Base-by-base conservation (phyloP, 2,113 vertebrate species). In the Cryptomyrus ogoouensis region DNA sequence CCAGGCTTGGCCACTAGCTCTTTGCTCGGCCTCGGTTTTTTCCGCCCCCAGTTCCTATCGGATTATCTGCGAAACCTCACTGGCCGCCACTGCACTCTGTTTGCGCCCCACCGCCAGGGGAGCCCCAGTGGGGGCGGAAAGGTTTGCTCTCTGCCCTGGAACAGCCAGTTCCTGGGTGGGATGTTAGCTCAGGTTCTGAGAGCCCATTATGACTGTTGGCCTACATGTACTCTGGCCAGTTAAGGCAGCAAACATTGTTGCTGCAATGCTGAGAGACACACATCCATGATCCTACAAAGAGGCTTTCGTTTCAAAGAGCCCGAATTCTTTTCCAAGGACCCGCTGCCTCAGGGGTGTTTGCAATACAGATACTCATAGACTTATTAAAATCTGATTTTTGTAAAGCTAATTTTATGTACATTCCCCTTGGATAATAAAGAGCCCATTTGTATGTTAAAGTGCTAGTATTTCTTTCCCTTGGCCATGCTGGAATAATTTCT, bases 101-200 rank as follows among this genome's bases (percentile, higher is more conserved):
- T 56, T 87, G n/a, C 8, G n/a, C 3, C 42, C 24, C 47, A 31
- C 46, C 24, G 4, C 84, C 49, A 46, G 50, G n/a, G 46, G 84
- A 6, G 46, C 10, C 12, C 35, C 35, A 35, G 77, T 42, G 31
- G 19, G 27, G 84, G 19, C 49, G 4, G 24, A 47, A 49, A 49
- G 84, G 46, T 50, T 87, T 87, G 27, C 85, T 53, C 85, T 21
- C 31, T 87, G 85, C 85, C n/a, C 85, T 46, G 17, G 85, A 87
- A 35, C 44, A 47, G 83, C 19, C 83, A 12, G 83, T 47, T 84
- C 83, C 83, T 84, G 44, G 42, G 19, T 13, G 46, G 83, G 77
- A 44, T 44, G 35, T n/a, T 49, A 27, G 83, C 19, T 49, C 46
- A 50, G n/a, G 84, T 27, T 86, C 84, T 44, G 39, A 47, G 83